Evolutionary conservation across 2,888 invertebrate species (phyloP).

Genomic region (Fabriciana adippe): DNA sequence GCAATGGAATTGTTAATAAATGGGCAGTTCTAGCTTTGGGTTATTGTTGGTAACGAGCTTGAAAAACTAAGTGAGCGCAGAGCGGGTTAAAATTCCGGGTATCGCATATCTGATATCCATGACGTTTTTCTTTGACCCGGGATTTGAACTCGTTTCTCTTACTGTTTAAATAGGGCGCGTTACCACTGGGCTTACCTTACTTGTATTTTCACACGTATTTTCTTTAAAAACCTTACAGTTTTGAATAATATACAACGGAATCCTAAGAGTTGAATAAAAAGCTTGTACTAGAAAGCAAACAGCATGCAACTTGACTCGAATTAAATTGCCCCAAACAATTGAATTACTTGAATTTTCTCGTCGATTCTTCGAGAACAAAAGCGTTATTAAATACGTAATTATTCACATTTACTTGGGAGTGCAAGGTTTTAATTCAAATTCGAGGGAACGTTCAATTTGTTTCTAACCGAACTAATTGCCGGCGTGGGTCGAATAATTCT

Average conservation of each 20-base stretch:
- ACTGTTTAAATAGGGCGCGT: too few relatives aligned
- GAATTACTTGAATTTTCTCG: slow-evolving; percentile 81
- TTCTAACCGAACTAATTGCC: slow-evolving; percentile 81
- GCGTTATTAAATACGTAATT: slow-evolving; percentile 83
- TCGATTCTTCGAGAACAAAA: slow-evolving; percentile 77
- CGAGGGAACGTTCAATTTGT: slow-evolving; percentile 75
- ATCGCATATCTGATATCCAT: too few relatives aligned
- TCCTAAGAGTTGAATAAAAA: slow-evolving; percentile 24
- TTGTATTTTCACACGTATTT: too few relatives aligned
- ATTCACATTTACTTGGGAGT: slow-evolving; percentile 80
- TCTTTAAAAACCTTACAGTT: background rate
- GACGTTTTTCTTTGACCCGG: too few relatives aligned
- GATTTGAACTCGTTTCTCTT: too few relatives aligned
- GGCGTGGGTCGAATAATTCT: slow-evolving; percentile 79
- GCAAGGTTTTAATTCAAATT: slow-evolving; percentile 71
- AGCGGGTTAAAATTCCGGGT: too few relatives aligned
- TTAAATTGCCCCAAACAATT: slow-evolving; percentile 80
- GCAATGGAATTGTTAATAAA: too few relatives aligned
- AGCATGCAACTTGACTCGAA: slow-evolving; percentile 64
- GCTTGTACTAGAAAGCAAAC: slow-evolving; percentile 54
- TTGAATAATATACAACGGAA: background rate
- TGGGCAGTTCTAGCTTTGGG: too few relatives aligned
- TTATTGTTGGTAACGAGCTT: too few relatives aligned
- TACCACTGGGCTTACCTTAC: too few relatives aligned
- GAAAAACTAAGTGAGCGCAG: too few relatives aligned